Base-by-base conservation (phyloP, 2,888 invertebrate species). In the Bembecia ichneumoniformis region DNA sequence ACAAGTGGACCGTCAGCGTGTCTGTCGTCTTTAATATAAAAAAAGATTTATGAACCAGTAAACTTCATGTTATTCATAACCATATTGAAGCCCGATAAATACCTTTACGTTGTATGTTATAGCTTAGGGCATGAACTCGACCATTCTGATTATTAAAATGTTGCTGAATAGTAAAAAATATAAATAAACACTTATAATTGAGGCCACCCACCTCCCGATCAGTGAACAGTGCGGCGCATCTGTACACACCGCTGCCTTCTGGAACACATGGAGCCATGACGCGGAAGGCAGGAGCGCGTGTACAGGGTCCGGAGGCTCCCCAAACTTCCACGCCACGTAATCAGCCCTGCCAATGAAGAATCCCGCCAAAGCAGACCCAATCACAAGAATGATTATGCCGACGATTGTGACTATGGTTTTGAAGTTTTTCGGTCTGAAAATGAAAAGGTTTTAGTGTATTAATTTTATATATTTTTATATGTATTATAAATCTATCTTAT, bases 181-280 rank as follows among this genome's bases (percentile, higher is more conserved):
- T n/a, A n/a, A n/a, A n/a, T n/a, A n/a, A n/a, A n/a, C n/a, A n/a
- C n/a, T n/a, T n/a, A n/a, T n/a, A n/a, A n/a, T n/a, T n/a, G n/a
- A 28, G 9, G 28, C 15, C 43, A 53, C 89, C 77, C 81, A 95
- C 95, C 89, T 92, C 73, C 95, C 96, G 58, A 95, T 91, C 55
- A 87, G 74, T 3, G 95, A 94, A 74, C 96, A 96, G 3, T 89
- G 89, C 3, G 88, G 87, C 3, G 91, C 92, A 69, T 96, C 96
- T 0, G 94, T 91, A 66, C 94, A 94, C 14, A 96, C 92, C 0
- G 94, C 95, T 0, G 91, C 93, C 46, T 82, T 88, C 52, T 88
- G 86, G 73, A 92, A 96, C 1, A 74, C 74, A 58, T 91, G 90
- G n/a, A 94, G 80, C 44, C 73, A 72, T 3, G 94, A 94, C 13